Conservation (phyloP, 2,113 vertebrate genomes). For the Tauraco erythrolophus region DNA sequence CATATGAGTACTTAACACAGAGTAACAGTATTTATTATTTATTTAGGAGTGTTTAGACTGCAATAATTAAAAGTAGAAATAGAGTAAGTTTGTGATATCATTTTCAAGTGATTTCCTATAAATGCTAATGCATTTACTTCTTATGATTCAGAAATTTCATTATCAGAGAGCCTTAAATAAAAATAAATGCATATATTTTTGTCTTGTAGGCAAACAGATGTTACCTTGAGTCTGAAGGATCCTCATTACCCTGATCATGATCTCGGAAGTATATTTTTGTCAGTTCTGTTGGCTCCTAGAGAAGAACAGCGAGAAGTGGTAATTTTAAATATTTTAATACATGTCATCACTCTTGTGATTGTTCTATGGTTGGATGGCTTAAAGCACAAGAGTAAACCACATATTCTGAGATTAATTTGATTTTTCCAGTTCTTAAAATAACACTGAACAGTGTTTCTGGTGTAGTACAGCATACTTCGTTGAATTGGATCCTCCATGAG, state of each 20-base stretch:
- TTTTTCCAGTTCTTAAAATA: not conserved
- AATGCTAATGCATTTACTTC: not conserved
- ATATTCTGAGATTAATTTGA: not conserved
- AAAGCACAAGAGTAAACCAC: not conserved
- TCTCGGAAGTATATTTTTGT: constrained; percentile 87
- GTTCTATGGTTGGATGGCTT: not conserved
- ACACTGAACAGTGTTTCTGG: not conserved
- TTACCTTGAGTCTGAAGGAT: constrained; percentile 90
- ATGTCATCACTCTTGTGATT: not conserved
- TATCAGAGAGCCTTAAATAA: not conserved
- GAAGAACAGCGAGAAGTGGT: constrained; percentile 87
- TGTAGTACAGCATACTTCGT: not conserved
- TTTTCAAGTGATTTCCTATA: not conserved
- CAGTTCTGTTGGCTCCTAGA: constrained; percentile 84
- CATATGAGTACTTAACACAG: fast-evolving
- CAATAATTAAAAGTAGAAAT: not conserved
- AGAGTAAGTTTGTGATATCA: not conserved
- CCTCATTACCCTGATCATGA: constrained; percentile 91
- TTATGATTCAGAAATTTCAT: not conserved
- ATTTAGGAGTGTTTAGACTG: not conserved
- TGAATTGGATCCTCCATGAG: not conserved
- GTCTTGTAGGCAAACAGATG: constrained; percentile 82
- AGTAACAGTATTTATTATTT: not conserved
- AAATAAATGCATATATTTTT: not conserved
- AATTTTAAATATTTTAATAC: constrained; percentile 71